Conservation (phyloP, 2,113 vertebrate genomes). For the Pangasianodon hypophthalmus region DNA sequence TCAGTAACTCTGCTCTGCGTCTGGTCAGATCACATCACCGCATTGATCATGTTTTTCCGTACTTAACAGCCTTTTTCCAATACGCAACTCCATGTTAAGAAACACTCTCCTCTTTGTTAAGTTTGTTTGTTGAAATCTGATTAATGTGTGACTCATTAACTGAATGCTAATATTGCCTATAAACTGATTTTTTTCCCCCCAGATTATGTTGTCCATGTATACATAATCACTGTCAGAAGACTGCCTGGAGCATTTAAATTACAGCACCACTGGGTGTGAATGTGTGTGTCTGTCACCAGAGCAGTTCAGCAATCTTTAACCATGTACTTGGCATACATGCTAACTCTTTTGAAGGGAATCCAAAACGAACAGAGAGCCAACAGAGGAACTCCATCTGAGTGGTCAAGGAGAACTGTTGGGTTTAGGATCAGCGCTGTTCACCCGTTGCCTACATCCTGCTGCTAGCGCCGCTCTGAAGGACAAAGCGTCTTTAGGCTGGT, state of each 20-base stretch:
- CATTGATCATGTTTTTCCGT: too few relatives aligned
- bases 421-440: constrained; percentile 45
- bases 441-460: constrained; percentile 40
- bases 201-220: background rate
- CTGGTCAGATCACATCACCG: background rate
- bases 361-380: constrained; percentile 4
- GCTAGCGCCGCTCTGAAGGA: constrained; percentile 37
- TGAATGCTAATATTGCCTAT: background rate
- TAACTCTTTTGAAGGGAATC: constrained; percentile 13
- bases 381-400: constrained; percentile 38
- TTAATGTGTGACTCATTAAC: too few relatives aligned
- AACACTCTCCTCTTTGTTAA: background rate
- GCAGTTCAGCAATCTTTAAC: constrained; percentile 11
- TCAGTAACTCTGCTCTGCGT: background rate
- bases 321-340: background rate
- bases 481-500: constrained; percentile 41
- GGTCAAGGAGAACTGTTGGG: constrained; percentile 40
- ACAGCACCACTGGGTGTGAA: background rate
- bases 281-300: background rate
- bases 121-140: background rate
- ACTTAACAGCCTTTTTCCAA: background rate
- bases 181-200: background rate
- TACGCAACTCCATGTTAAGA: background rate
- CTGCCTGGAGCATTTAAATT: background rate
- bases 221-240: background rate